Evolutionary conservation across 2,113 vertebrate species (phyloP), one percentile per base, ranked within the genome.

Genomic region (Chelonoidis abingdonii): DNA sequence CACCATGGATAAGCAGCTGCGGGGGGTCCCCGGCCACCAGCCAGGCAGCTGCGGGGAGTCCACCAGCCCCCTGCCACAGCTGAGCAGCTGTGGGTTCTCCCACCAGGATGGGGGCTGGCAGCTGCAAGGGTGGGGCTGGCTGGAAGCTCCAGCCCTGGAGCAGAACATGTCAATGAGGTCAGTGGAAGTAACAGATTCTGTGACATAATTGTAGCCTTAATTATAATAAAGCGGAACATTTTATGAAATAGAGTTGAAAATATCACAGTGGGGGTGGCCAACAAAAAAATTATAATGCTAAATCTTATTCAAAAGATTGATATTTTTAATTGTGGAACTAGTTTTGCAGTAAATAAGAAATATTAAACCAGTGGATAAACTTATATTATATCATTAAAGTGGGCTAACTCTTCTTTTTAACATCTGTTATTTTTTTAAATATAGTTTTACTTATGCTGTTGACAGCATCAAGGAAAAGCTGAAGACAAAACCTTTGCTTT

Each of bases 391-490:
- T 25, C 1, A 56, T 92, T 53, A 83, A 54, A 21, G 81, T 89
- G 87, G 25, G 90, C 13, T 96, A 92, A 88, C 31, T 62, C 85
- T 94, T 93, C 41, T 59, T 87, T 91, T 49, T 72, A 12, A 2
- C 83, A 17, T 92, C 16, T 95, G 3, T 3, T 85, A 47, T 87
- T 93, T 95, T 96, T 93, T 95, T 94, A 88, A 62, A 90, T 88
- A 13, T 79, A 99, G 99, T 96, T 98, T 99, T 91, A 96, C 89
- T 13, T 99, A 98, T 56, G 98, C 99, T 69, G 95, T 99, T 93
- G 98, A 99, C 89, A 99, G 99, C 97, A 99, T 99, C 96, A 98
- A 95, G 97, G 97, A 99, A 84, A 99, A 99, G 95, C 94, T 99
- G 93, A 99, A 99, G 97, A 98, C 98, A 86, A 99, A 98, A 53